These are phyloP conservation scores for Leucophora obtusa DNA, from an alignment of 2,888 invertebrate genomes.

Conservation along the genomic window DNA sequence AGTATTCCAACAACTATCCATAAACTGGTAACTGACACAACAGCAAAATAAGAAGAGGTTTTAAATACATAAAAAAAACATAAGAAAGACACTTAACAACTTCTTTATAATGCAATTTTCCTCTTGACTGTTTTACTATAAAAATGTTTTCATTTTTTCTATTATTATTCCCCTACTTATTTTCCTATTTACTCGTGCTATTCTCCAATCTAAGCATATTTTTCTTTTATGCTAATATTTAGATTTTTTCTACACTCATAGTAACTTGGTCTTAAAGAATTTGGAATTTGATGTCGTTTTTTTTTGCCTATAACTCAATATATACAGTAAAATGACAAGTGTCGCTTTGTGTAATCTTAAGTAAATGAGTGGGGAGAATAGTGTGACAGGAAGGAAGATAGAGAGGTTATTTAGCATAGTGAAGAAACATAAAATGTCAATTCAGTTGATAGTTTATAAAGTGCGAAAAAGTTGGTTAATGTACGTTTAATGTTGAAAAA, in stretches of 20 bases:
- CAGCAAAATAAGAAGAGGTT: conserved; percentile 18
- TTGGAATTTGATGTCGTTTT: neutral
- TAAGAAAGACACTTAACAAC: conserved; percentile 62
- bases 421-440: neutral
- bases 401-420: conserved; percentile 27
- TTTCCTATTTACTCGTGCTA: conserved; percentile 34
- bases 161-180: neutral
- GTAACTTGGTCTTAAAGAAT: neutral
- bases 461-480: conserved; percentile 36
- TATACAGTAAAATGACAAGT: conserved; percentile 46
- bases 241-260: conserved; percentile 7
- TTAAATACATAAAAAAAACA: neutral
- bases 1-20: conserved; percentile 27
- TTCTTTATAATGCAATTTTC: conserved; percentile 63
- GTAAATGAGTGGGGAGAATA: neutral
- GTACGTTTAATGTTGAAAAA: conserved; percentile 22
- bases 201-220: conserved; percentile 48
- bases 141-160: conserved; percentile 45
- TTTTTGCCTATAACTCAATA: conserved; percentile 39
- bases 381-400: conserved; percentile 1
- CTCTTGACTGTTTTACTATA: conserved; percentile 55
- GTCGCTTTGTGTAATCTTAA: conserved; percentile 16
- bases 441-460: neutral
- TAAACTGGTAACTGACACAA: conserved; percentile 46
- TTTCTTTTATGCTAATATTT: conserved; percentile 58